Base-by-base conservation (phyloP, 2,888 invertebrate species). In the Euclidia mi region DNA sequence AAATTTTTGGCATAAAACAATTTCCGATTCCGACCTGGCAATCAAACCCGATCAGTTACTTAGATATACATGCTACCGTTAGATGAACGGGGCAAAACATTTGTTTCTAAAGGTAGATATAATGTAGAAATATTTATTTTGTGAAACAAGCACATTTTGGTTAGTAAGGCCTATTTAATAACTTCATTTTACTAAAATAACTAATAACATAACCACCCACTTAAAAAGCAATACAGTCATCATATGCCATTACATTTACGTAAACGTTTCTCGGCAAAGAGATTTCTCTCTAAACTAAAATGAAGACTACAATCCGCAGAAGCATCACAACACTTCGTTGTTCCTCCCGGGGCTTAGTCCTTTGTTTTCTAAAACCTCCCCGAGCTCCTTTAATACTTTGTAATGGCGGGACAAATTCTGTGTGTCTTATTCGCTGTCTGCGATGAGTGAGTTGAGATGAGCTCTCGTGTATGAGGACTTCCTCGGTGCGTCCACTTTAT, bases 311-410 rank as follows among this genome's bases (percentile, higher is more conserved):
- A 87, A 84, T 87, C 84, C 84, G 73, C 81, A 82, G 84, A 81
- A 87, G 87, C 87, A 88, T 85, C 86, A 85, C 78, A 87, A 79
- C 84, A 90, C 89, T 91, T 90, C 89, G 89, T 90, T 83, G 84
- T 85, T 82, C 60, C 79, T 82, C 84, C 80, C 72, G 84, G 71
- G 87, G 87, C 85, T 89, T 85, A 89, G 82, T 88, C 88, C 88
- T 91, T 91, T 91, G 91, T 90, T 90, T 87, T 87, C 77, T 84
- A 85, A 87, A 88, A 86, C 81, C 85, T 77, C 78, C 76, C 76
- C 68, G 80, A 83, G 88, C 87, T 84, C 84, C 87, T 89, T 87
- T 91, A 89, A 89, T 89, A 88, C 84, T 89, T 88, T 89, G 87
- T 88, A 85, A 87, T 88, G 84, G 86, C 79, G 85, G 82, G 78